Evolutionary conservation across 2,797 vertebrate species (phyloP), one percentile per base, ranked within the genome.

Genomic region (Meriones psammophilus): DNA sequence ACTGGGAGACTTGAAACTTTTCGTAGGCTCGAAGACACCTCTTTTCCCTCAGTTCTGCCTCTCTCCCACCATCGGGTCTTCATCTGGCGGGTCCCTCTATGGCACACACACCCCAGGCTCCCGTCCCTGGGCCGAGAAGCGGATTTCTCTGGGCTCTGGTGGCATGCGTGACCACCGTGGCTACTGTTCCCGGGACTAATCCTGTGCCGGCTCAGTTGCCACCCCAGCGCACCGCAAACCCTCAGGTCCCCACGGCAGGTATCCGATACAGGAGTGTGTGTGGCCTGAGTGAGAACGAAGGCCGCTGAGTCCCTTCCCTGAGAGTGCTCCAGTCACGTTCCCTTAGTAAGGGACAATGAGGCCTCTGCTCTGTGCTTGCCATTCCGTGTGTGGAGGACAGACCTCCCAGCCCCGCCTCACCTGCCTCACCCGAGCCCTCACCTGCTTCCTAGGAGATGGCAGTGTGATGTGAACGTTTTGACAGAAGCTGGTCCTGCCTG

Each of bases 331-430:
- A 30, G 20, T 42, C 26, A 20, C 42, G 33, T 36, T 60, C 36
- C 64, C 30, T 60, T 24, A 3, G 13, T 17, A 24, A 60, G 9
- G 24, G 1, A 5, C 26, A 33, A 56, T 5, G 50, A 30, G 39
- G 10, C 36, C 28, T 26, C 33, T 1, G 0, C n/a, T 0, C 33
- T 7, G 3, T n/a, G 12, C 3, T 50, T 7, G 64, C 42, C 30
- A 5, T 28, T 18, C 8, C 18, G 58, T 20, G 8, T 9, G 17
- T 1, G 9, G 66, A 20, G 7, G n/a, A 30, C 22, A 66, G 66
- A 46, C 22, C 33, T 20, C 33, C 3, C 2, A 3, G 10, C 12
- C 33, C 13, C 39, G 7, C n/a, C 17, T 7, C 0, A 2, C 33
- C 13, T n/a, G 7, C n/a, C 17, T 7, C 0, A 2, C 24, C 24